Base-by-base conservation (phyloP, 2,888 invertebrate species). In the Bembecia ichneumoniformis region DNA sequence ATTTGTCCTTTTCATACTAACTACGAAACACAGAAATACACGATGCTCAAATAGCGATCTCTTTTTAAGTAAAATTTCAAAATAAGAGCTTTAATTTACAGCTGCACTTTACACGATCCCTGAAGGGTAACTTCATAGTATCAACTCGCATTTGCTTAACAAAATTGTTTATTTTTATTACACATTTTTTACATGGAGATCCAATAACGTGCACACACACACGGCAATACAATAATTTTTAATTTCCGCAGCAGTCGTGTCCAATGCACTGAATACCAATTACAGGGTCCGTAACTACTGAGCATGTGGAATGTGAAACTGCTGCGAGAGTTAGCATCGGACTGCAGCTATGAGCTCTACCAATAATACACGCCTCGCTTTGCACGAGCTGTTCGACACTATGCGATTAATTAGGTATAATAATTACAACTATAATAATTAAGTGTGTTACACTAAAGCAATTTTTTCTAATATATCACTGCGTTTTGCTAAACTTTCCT, bases 241-340 rank as follows among this genome's bases (percentile, higher is more conserved):
- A 76, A 82, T 82, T 80, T 80, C 76, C 72, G 69, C 58, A 60
- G 64, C 62, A 68, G 62, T 63, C 66, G 64, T 66, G 72, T 64
- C 64, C 74, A 67, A 56, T 68, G 72, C 75, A 77, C 72, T 81
- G 79, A 79, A 84, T 82, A 81, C 79, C 82, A 79, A 82, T 83
- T 79, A 83, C 74, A 68, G 59, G 59, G 63, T 61, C 59, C 60
- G 40, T 75, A 69, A 74, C 74, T 70, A 71, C 71, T 71, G 73
- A 74, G 62, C 73, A 72, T 68, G 65, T 68, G 77, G 77, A 79
- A 78, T 81, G 40, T 60, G 63, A 53, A 58, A 58, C 58, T 55
- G 59, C 63, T 62, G 59, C 56, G 62, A 40, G 63, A 62, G 66
- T 64, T 66, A 70, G 65, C 57, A 54, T 57, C 56, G 66, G 66